Evolutionary conservation across 2,113 vertebrate species (phyloP).

Genomic region (Oenanthe melanoleuca): DNA sequence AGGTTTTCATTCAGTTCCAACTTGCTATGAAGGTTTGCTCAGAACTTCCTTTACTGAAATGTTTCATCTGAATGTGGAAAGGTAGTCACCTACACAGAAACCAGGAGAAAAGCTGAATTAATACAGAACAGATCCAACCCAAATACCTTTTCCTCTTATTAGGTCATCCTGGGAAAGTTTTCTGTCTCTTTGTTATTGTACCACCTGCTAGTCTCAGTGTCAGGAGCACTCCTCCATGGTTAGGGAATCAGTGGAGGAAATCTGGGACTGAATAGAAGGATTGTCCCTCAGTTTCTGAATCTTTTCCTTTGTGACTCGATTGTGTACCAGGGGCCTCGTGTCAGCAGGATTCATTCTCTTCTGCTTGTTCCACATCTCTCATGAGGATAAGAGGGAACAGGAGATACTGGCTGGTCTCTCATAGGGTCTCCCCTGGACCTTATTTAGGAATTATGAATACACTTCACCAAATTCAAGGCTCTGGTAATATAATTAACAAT

Average conservation of each 20-base stretch:
- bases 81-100: not conserved
- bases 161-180: not conserved
- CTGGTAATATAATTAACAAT: not conserved
- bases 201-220: not conserved
- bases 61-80: not conserved
- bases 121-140: not conserved
- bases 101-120: not conserved
- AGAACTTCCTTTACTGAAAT: not conserved
- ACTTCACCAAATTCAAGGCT: not conserved
- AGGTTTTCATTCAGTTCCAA: not conserved
- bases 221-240: not conserved
- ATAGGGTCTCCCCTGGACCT: not conserved
- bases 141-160: not conserved
- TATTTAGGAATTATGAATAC: not conserved
- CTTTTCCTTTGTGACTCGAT: not conserved
- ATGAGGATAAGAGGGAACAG: not conserved
- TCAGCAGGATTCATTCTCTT: not conserved
- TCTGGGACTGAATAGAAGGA: not conserved
- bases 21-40: not conserved
- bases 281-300: not conserved
- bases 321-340: not conserved
- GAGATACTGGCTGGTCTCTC: not conserved
- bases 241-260: not conserved
- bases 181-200: not conserved
- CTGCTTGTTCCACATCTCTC: not conserved